Percentiles rank a stretch among this genome's conserved stretches.
Evolutionary conservation across 1,140 invertebrate genomes (phyloP).

Genomic region (Bombyx mandarina): DNA sequence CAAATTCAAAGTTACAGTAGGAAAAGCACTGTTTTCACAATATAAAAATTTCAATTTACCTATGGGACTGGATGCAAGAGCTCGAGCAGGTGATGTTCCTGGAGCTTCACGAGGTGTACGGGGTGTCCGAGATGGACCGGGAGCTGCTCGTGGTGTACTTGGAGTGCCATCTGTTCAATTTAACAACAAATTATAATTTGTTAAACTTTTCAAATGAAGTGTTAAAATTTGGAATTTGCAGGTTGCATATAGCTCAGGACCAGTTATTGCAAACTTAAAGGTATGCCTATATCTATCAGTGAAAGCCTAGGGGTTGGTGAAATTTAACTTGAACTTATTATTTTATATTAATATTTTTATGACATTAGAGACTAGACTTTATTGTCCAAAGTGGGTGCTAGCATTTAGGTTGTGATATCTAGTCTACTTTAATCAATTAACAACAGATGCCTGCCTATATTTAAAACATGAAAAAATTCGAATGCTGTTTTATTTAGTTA

Average conservation of each 20-base stretch:
- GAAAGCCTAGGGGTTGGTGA: too few relatives aligned
- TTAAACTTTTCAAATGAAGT: neutral
- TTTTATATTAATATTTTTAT: too few relatives aligned
- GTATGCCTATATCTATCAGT: too few relatives aligned
- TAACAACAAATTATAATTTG: constrained; percentile 3
- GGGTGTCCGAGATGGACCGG: constrained; percentile 28
- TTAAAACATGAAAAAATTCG: too few relatives aligned
- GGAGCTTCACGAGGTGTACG: constrained; percentile 23
- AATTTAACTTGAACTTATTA: too few relatives aligned
- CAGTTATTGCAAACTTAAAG: too few relatives aligned
- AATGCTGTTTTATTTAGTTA: neutral
- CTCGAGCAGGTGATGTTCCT: constrained; percentile 45
- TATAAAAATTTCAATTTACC: constrained; percentile 23
- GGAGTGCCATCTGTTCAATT: constrained; percentile 42
- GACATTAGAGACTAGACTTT: too few relatives aligned
- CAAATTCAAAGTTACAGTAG: too few relatives aligned
- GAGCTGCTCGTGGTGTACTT: constrained; percentile 30
- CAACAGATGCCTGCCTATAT: too few relatives aligned
- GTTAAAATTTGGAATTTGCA: neutral
- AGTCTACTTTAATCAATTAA: too few relatives aligned
- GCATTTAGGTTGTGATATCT: neutral
- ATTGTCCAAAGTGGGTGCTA: neutral
- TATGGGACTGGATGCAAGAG: constrained; percentile 48
- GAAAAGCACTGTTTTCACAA: too few relatives aligned
- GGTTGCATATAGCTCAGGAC: too few relatives aligned